These are phyloP conservation scores for Nomada goodeniana DNA, from an alignment of 2,888 invertebrate species.

Conservation along the genomic window DNA sequence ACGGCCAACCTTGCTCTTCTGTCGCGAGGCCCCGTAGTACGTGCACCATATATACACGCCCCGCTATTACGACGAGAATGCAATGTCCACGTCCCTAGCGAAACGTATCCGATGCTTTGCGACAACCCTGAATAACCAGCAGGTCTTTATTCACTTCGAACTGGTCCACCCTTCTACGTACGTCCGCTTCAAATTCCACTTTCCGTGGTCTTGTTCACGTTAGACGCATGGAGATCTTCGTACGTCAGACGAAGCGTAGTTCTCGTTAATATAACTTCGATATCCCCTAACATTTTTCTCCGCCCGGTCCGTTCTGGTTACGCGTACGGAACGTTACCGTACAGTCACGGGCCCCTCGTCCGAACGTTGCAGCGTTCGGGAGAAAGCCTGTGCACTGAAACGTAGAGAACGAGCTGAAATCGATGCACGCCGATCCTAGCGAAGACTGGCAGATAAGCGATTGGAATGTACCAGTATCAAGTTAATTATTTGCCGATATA, in stretches of 20 bases:
- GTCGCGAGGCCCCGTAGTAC: not conserved
- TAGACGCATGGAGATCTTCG: not conserved
- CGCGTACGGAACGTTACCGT: not conserved
- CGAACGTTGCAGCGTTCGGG: not conserved
- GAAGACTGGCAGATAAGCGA: constrained; percentile 18
- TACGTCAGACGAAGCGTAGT: not conserved
- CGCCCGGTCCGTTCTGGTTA: not conserved
- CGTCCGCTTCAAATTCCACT: not conserved
- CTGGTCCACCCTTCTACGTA: not conserved
- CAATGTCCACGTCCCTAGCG: not conserved
- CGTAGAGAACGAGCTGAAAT: not conserved
- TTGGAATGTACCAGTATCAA: constrained; percentile 57
- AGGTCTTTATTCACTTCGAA: not conserved
- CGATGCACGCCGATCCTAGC: constrained; percentile 12
- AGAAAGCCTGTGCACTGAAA: not conserved
- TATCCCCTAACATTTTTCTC: no score
- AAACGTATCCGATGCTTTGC: constrained; percentile 2
- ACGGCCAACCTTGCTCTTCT: not conserved
- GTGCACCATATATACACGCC: not conserved
- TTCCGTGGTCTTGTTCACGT: not conserved
- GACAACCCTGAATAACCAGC: constrained; percentile 5
- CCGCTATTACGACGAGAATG: not conserved
- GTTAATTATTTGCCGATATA: constrained; percentile 34
- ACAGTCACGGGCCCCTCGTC: not conserved
- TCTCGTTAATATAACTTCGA: not conserved